Evolutionary conservation across 2,797 vertebrate species (phyloP).

Genomic region (Cossypha dichroa): DNA sequence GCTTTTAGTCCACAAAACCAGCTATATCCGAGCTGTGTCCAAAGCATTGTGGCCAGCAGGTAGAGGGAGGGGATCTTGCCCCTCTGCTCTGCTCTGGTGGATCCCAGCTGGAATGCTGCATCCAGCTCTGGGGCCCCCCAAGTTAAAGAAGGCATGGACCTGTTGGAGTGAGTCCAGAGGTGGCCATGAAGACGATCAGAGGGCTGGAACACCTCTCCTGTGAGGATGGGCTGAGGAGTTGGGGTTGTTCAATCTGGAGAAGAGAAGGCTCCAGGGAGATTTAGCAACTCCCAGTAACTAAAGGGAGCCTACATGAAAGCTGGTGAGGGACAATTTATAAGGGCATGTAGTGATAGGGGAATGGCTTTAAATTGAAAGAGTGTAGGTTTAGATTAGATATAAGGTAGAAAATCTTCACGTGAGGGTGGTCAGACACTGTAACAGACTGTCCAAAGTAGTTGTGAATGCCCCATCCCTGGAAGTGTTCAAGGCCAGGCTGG

Average conservation of each 20-base stretch:
- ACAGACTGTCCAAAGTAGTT: background rate
- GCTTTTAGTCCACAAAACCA: background rate
- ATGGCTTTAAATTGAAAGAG: background rate
- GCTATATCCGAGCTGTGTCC: background rate
- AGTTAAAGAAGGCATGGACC: too few relatives aligned
- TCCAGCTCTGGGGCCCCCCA: background rate
- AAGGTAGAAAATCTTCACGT: background rate
- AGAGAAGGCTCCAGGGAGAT: background rate
- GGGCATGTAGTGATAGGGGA: background rate
- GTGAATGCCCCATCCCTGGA: background rate
- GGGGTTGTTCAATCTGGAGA: background rate
- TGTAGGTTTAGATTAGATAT: background rate
- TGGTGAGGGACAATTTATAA: background rate
- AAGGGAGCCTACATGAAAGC: background rate
- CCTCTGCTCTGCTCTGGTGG: too few relatives aligned
- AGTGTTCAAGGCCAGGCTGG: background rate
- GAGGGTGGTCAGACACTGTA: background rate
- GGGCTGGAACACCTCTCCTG: background rate
- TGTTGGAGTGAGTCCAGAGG: background rate
- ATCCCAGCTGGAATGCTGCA: background rate
- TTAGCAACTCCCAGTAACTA: background rate
- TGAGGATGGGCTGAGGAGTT: background rate
- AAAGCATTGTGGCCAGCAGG: background rate
- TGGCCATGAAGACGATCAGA: background rate
- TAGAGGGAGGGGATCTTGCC: rapidly evolving